Evolutionary conservation across 2,888 invertebrate genomes (phyloP).

Genomic region (Microctonus aethiopoides): DNA sequence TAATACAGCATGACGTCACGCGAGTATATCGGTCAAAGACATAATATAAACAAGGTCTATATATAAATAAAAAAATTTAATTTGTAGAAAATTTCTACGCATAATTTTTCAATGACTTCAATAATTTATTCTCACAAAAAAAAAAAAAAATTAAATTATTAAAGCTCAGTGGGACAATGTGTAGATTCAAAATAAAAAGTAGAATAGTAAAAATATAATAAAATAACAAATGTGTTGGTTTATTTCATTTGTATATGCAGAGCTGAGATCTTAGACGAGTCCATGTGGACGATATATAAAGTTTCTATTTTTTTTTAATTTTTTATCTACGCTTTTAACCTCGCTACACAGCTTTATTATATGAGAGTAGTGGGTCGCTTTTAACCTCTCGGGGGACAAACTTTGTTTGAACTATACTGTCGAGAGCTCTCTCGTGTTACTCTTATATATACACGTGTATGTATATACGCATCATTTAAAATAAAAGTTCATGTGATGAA

Average conservation of each 20-base stretch:
- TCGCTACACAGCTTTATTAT: constrained; percentile 45
- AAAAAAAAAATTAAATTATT: background rate
- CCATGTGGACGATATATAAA: constrained; percentile 1
- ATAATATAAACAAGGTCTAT: background rate
- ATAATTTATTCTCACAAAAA: background rate
- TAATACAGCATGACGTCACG: background rate
- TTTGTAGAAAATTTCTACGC: background rate
- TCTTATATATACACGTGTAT: background rate
- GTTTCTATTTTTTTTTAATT: constrained; percentile 31
- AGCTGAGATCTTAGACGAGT: background rate
- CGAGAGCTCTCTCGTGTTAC: constrained; percentile 30
- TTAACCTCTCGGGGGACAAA: constrained; percentile 31
- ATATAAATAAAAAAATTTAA: background rate
- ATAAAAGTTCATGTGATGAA: background rate
- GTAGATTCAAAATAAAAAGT: background rate
- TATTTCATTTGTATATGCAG: background rate
- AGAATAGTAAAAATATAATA: background rate
- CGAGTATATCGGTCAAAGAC: background rate
- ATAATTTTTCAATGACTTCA: background rate
- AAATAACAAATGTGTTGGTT: background rate
- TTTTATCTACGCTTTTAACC: constrained; percentile 40
- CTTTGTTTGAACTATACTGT: constrained; percentile 38
- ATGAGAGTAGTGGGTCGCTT: constrained; percentile 20
- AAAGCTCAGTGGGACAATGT: background rate
- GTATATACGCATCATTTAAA: background rate